These are phyloP conservation scores for Junonia oenone DNA, from an alignment of 2,888 invertebrate genomes.

Conservation along the genomic window DNA sequence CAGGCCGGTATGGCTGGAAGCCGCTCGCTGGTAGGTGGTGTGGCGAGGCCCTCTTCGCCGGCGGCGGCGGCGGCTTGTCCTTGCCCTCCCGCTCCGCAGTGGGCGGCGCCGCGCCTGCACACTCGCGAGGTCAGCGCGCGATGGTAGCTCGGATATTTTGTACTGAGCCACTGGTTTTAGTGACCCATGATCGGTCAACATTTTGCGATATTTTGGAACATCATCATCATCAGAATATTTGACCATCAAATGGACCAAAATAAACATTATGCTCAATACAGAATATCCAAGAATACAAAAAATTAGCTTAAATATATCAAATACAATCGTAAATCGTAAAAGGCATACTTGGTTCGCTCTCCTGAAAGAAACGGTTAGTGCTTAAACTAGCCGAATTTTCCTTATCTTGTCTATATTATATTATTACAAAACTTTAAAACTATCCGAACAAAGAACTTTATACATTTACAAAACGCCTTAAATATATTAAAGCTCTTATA, in stretches of 20 bases:
- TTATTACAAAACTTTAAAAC: background rate
- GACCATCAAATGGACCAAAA: background rate
- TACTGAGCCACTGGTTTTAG: background rate
- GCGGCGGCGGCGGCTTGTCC: conserved; percentile 59
- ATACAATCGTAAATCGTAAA: background rate
- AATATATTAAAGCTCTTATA: background rate
- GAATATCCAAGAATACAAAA: background rate
- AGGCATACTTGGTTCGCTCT: background rate
- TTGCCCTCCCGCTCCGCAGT: conserved; percentile 45
- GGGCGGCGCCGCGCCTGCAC: conserved; percentile 54
- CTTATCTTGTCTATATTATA: background rate
- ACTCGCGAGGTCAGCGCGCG: conserved; percentile 52
- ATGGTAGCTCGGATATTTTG: background rate
- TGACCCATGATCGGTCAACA: background rate
- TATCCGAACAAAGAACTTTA: background rate
- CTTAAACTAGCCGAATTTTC: conserved; percentile 1
- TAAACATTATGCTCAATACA: background rate
- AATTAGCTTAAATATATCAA: background rate
- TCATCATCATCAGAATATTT: too few species aligned
- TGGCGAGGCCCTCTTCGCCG: conserved; percentile 76
- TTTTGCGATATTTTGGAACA: background rate
- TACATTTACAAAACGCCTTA: background rate
- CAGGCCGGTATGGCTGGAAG: conserved; percentile 94
- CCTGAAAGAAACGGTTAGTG: conserved; percentile 20
- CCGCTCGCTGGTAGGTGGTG: conserved; percentile 90